These are phyloP conservation scores for Zapus hudsonius DNA, from an alignment of 2,113 vertebrate genomes.

Conservation along the genomic window DNA sequence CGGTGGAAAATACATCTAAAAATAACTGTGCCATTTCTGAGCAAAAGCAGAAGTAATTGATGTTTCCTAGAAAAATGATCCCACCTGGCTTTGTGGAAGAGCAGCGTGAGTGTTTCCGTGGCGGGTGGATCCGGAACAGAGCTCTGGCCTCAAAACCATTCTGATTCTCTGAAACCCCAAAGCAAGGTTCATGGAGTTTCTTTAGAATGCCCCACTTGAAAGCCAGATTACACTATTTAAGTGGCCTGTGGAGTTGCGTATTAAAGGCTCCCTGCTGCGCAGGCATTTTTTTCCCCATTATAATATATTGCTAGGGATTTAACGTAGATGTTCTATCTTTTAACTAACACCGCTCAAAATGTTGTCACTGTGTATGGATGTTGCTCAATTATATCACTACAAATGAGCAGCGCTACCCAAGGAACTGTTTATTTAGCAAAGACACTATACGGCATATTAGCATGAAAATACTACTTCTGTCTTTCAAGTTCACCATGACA, in stretches of 20 bases:
- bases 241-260: slow-evolving; percentile 76
- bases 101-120: slow-evolving; percentile 77
- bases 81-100: slow-evolving; percentile 87
- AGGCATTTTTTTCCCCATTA: slow-evolving; percentile 78
- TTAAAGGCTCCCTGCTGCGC: slow-evolving; percentile 82
- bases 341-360: slow-evolving; percentile 82
- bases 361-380: slow-evolving; percentile 74
- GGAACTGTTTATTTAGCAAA: slow-evolving; percentile 81
- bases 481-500: slow-evolving; percentile 80
- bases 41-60: slow-evolving; percentile 86
- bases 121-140: slow-evolving; percentile 82
- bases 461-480: slow-evolving; percentile 81
- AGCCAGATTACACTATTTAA: slow-evolving; percentile 84
- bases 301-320: slow-evolving; percentile 80
- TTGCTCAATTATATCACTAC: slow-evolving; percentile 80
- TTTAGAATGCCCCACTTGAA: slow-evolving; percentile 80
- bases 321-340: slow-evolving; percentile 77
- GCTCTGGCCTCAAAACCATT: slow-evolving; percentile 79
- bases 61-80: slow-evolving; percentile 87
- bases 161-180: slow-evolving; percentile 80
- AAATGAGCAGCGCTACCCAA: slow-evolving; percentile 81
- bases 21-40: slow-evolving; percentile 88
- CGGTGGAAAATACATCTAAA: slow-evolving; percentile 87
- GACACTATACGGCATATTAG: slow-evolving; percentile 77
- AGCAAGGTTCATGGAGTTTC: slow-evolving; percentile 79